Base-by-base conservation (phyloP, 2,113 vertebrate species). In the Lycaon pictus region DNA sequence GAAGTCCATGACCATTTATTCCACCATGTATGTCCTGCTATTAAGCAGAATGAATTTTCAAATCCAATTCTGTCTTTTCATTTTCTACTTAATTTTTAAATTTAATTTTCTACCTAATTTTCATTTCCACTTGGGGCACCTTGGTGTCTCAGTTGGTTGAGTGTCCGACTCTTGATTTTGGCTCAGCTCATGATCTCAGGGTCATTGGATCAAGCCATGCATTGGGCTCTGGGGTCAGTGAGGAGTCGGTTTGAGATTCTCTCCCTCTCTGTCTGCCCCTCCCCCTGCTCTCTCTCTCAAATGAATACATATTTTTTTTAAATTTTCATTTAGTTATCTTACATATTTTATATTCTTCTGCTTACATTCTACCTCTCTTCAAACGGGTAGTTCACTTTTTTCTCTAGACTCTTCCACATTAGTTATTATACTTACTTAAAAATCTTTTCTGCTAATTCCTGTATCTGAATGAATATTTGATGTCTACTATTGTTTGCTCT, bases 1-100 rank as follows among this genome's bases (percentile, higher is more conserved):
- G 65, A 76, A 53, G 74, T 56, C 58, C 84, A 25, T 85, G 25
- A 37, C 23, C 1, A 62, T 85, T 76, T 37, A 65, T 93, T 77
- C 48, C 43, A 12, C 23, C 43, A 32, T 32, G 43, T 93, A 37
- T 85, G 23, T 43, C 56, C 48, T 91, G 76, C 48, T 86, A 32
- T 67, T 86, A 67, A 56, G 17, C 9, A 65, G 25, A 93, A 86
- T 79, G 12, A 87, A 86, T 86, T 93, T 86, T 93, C 17, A 79
- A 67, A 56, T 79, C n/a, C 10, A 32, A n/a, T 56, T 17, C 7
- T 84, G 1, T 53, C 48, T 29, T 81, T 43, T 93, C 25, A 63
- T 79, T 65, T 89, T 77, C 9, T 25, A 43, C 62, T 32, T 37
- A 69, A n/a, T n/a, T 69, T n/a, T 60, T 69, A 17, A 69, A 69